phyloP scores from a whole-genome alignment of 2,797 vertebrate genomes.

The Tinamus major region DNA sequence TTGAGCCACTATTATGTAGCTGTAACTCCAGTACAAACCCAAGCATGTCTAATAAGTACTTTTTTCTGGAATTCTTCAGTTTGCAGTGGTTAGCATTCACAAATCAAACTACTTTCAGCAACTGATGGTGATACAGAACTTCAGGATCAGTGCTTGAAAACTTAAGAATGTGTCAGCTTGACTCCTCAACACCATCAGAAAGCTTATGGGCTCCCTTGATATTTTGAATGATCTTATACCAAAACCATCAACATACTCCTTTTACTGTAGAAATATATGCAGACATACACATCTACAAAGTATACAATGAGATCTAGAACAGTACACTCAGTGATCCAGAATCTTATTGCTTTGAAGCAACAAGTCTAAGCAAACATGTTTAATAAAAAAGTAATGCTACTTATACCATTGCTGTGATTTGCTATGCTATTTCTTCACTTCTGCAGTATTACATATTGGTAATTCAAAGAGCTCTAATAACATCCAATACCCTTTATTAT shows the following conservation, averaged over 20 bases:
- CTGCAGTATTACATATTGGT: background rate
- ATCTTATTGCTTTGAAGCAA: background rate
- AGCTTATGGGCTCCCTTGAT: background rate
- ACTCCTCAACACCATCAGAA: background rate
- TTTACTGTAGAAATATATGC: background rate
- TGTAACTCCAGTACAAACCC: background rate
- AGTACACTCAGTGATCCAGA: background rate
- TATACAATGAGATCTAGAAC: background rate
- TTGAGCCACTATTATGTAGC: background rate
- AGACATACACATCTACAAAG: background rate
- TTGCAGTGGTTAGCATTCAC: background rate
- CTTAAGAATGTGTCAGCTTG: background rate
- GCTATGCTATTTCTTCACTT: background rate
- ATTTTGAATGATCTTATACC: background rate
- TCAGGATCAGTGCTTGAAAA: background rate
- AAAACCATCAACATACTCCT: background rate
- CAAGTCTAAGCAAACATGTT: background rate
- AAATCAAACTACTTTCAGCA: background rate
- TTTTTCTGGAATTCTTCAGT: background rate
- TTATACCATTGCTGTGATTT: background rate
- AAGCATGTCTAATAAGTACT: background rate
- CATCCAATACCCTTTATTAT: background rate
- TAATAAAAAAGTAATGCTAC: background rate
- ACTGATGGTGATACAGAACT: background rate
- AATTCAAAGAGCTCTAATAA: background rate